Percentiles rank a stretch among this genome's conserved stretches.
Conservation (phyloP, 2,113 vertebrate species). For the Neodontobutis hainanensis region DNA sequence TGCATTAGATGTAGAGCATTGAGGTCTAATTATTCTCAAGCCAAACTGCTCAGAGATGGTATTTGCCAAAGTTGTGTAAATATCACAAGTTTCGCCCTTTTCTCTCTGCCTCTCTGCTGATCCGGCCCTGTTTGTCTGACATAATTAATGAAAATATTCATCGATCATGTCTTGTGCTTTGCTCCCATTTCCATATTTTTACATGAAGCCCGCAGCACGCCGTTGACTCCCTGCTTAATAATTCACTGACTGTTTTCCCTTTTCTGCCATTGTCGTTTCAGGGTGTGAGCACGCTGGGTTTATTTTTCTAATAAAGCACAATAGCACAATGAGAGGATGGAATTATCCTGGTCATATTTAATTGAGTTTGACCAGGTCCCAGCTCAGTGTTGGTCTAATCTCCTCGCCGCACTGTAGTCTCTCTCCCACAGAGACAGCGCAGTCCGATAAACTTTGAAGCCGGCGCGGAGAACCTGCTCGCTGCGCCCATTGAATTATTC, state of each 20-base stretch:
- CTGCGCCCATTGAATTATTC: conserved; percentile 85
- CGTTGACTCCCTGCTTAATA: conserved; percentile 49
- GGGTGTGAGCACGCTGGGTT: conserved; percentile 39
- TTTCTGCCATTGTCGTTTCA: conserved; percentile 31
- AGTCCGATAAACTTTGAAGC: conserved; percentile 84
- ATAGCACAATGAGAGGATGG: conserved; percentile 61
- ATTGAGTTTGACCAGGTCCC: conserved; percentile 75
- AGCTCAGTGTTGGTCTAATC: conserved; percentile 62
- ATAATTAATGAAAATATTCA: conserved; percentile 57
- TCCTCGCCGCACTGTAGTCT: conserved; percentile 56
- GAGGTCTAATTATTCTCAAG: conserved; percentile 4
- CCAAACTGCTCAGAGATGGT: not conserved
- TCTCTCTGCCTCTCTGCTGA: conserved; percentile 9
- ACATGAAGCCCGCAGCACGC: conserved; percentile 34
- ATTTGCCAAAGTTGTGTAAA: conserved; percentile 23
- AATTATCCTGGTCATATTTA: conserved; percentile 70
- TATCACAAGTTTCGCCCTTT: conserved; percentile 22
- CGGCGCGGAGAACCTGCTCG: conserved; percentile 77
- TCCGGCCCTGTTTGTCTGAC: conserved; percentile 37
- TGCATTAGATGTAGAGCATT: not conserved
- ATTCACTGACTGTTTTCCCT: conserved; percentile 52
- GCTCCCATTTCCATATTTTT: conserved; percentile 61
- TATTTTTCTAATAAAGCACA: conserved; percentile 63
- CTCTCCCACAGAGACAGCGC: conserved; percentile 58
- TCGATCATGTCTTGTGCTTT: conserved; percentile 40